Evolutionary conservation across 2,888 invertebrate species (phyloP), one percentile per base, ranked within the genome.

Genomic region (Sthenelais limicola): DNA sequence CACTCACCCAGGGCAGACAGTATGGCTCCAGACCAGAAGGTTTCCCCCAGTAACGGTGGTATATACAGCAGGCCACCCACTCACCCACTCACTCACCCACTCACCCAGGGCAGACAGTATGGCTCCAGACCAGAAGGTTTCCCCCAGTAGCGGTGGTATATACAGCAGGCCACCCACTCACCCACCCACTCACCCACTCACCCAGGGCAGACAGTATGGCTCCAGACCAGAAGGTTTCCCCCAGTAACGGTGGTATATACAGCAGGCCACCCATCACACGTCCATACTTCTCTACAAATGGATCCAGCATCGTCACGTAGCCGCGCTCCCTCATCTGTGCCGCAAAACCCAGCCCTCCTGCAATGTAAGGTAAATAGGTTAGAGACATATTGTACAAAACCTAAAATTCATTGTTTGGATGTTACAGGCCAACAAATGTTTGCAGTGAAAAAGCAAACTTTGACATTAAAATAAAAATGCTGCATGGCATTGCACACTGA

Each of bases 231-330:
- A 85, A 85, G 24, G 83, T 72, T 67, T 85, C 85, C 26, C 84
- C 84, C 4, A 83, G 49, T 5, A 85, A 72, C 24, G 84, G 83
- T 0, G 85, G 84, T 18, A 85, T 77, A 69, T 82, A 83, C 21
- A 85, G 75, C 7, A 85, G 68, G 5, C 80, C 83, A 28, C 82
- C 81, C 77, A 84, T 79, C 47, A 79, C 77, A 26, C 78, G 78
- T 5, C 85, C 85, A 69, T 80, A 85, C 54, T 79, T 79, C 48
- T 80, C 71, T 68, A 85, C 83, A 67, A 85, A 80, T 0, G 84
- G 85, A 69, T 85, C 85, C 70, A 85, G 79, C 79, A 85, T 83
- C 1, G 85, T 85, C 0, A 83, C 79, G 75, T 83, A 85, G 4
- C 80, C 80, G 2, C 75, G 79, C 21, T 76, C 35, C 18, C 85